These are phyloP conservation scores for Halocaridina rubra DNA, from an alignment of 2,888 invertebrate species.

Conservation along the genomic window DNA sequence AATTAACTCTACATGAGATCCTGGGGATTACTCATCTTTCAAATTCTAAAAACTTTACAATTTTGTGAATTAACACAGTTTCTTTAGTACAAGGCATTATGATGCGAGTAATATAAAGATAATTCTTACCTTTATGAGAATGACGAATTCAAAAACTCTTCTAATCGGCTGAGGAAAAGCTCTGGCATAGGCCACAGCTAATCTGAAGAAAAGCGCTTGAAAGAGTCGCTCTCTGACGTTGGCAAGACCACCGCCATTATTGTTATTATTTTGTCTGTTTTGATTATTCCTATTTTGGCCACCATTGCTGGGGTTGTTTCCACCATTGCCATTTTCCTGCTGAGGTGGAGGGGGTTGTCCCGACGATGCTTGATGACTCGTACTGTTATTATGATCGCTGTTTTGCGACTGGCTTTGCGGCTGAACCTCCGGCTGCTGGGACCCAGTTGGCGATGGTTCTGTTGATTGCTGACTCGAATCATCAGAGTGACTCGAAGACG, in stretches of 20 bases:
- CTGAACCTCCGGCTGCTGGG: too few relatives aligned
- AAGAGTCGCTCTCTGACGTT: slow-evolving; percentile 83
- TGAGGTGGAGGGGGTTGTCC: neutral
- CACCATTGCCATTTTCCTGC: slow-evolving; percentile 10
- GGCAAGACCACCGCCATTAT: slow-evolving; percentile 44
- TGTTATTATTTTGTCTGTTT: slow-evolving; percentile 18
- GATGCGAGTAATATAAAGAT: slow-evolving; percentile 63
- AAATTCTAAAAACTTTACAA: too few relatives aligned
- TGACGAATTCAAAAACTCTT: slow-evolving; percentile 70
- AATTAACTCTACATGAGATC: too few relatives aligned
- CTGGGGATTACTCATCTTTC: too few relatives aligned
- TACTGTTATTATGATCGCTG: neutral
- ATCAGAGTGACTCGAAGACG: too few relatives aligned
- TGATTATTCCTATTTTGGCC: slow-evolving; percentile 20
- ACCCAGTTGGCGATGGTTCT: too few relatives aligned
- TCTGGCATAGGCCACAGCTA: slow-evolving; percentile 90
- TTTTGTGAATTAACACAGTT: too few relatives aligned
- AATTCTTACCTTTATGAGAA: slow-evolving; percentile 74
- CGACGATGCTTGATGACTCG: neutral
- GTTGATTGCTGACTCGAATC: too few relatives aligned
- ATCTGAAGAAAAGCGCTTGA: slow-evolving; percentile 93
- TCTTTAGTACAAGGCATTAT: too few relatives aligned
- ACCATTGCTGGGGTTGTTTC: too few relatives aligned
- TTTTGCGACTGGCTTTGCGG: neutral
- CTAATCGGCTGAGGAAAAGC: slow-evolving; percentile 77